Conservation (phyloP, 2,888 invertebrate species). For the Andricus quercusramuli region DNA sequence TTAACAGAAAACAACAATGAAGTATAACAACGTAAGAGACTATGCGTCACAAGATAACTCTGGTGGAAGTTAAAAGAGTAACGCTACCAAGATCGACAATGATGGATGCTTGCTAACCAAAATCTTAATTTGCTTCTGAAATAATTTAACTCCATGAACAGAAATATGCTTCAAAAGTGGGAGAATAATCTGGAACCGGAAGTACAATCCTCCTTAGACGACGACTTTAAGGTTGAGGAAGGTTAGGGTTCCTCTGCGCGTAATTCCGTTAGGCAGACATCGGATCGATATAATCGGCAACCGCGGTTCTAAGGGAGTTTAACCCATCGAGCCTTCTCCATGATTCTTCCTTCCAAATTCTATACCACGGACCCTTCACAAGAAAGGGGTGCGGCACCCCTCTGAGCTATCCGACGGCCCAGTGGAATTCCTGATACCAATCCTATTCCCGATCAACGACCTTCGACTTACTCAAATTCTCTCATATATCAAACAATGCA, state of each 20-base stretch:
- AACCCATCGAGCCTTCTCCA: constrained; percentile 56
- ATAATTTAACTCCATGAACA: neutral
- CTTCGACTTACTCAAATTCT: constrained; percentile 8
- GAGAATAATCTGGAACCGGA: constrained; percentile 39
- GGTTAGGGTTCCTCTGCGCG: constrained; percentile 67
- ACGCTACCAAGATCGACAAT: neutral
- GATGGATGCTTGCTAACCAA: neutral
- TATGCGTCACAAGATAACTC: no score
- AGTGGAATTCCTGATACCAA: constrained; percentile 27
- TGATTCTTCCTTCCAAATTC: constrained; percentile 64
- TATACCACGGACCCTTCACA: constrained; percentile 31
- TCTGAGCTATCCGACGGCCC: constrained; percentile 46
- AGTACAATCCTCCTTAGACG: constrained; percentile 48
- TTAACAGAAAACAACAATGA: neutral
- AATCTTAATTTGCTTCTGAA: neutral
- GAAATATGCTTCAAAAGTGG: constrained; percentile 1
- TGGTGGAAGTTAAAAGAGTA: neutral
- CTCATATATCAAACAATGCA: neutral
- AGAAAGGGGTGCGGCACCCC: constrained; percentile 45
- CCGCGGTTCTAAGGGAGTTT: constrained; percentile 56
- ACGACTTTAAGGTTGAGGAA: constrained; percentile 67
- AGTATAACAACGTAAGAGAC: no score
- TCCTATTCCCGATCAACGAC: constrained; percentile 18
- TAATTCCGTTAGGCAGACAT: constrained; percentile 67
- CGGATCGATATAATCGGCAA: constrained; percentile 70